Percentiles rank a stretch among this genome's conserved stretches.
phyloP scores from a whole-genome alignment of 2,797 vertebrate genomes.

The Scyliorhinus canicula region DNA sequence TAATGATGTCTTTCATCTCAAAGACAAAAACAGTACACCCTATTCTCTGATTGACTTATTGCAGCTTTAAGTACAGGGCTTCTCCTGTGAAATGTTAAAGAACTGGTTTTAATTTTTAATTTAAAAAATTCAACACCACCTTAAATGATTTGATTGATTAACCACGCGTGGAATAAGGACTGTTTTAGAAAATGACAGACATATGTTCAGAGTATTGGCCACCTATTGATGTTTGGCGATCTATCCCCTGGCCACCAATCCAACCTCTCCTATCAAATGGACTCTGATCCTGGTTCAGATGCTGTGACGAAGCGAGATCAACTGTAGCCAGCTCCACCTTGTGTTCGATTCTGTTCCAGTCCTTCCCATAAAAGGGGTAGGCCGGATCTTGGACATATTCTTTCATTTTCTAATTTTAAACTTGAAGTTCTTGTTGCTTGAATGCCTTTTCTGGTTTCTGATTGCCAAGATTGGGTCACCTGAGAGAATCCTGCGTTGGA shows the following conservation, averaged over 20 bases:
- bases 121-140: not conserved
- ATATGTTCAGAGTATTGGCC: not conserved
- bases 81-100: not conserved
- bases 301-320: too few species aligned
- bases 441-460: not conserved
- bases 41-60: not conserved
- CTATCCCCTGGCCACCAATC: not conserved
- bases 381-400: not conserved
- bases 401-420: not conserved
- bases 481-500: not conserved
- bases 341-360: not conserved
- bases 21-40: too few species aligned
- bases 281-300: not conserved
- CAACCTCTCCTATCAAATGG: not conserved
- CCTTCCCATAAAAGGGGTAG: not conserved
- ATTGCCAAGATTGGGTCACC: not conserved
- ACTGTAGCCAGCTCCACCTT: not conserved
- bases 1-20: not conserved
- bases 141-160: conserved; percentile 16
- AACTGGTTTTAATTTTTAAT: not conserved
- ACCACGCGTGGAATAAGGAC: not conserved
- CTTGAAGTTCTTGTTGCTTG: not conserved
- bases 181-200: not conserved
- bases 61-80: conserved; percentile 2
- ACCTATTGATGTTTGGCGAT: not conserved